Evolutionary conservation across 2,888 invertebrate species (phyloP).

Genomic region (Dastarcus helophoroides): DNA sequence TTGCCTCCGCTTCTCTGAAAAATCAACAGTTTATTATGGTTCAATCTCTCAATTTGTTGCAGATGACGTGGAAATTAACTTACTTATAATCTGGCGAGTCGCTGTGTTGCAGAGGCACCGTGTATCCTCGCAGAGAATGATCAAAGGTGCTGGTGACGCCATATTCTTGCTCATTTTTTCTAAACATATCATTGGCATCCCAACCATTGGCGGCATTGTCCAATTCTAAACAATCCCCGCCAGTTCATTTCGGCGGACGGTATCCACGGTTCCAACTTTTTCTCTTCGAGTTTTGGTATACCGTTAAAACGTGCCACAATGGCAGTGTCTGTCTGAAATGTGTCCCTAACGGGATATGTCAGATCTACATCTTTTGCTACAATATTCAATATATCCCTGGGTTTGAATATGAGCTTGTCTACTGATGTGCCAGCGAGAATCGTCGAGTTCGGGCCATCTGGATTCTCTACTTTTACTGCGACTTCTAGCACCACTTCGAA

Average conservation of each 20-base stretch:
- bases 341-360: conserved; percentile 79
- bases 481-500: conserved; percentile 81
- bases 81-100: conserved; percentile 77
- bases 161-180: conserved; percentile 81
- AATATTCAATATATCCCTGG: conserved; percentile 74
- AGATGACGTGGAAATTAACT: conserved; percentile 34
- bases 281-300: conserved; percentile 45
- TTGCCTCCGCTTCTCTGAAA: conserved; percentile 61
- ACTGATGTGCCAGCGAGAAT: conserved; percentile 59
- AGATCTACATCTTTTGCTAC: conserved; percentile 75
- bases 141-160: conserved; percentile 90
- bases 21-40: too few species aligned
- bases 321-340: conserved; percentile 79
- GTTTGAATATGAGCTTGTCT: conserved; percentile 73
- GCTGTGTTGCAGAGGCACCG: conserved; percentile 71
- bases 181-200: conserved; percentile 96
- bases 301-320: conserved; percentile 61
- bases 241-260: conserved; percentile 36
- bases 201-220: conserved; percentile 83
- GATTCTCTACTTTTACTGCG: conserved; percentile 69
- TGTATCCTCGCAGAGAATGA: conserved; percentile 84
- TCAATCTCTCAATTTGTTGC: conserved; percentile 14
- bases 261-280: conserved; percentile 87
- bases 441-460: conserved; percentile 38
- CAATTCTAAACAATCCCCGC: conserved; percentile 52